Percentiles rank a stretch among this genome's conserved stretches.
Conservation (phyloP, 2,113 vertebrate genomes). For the human region DNA sequence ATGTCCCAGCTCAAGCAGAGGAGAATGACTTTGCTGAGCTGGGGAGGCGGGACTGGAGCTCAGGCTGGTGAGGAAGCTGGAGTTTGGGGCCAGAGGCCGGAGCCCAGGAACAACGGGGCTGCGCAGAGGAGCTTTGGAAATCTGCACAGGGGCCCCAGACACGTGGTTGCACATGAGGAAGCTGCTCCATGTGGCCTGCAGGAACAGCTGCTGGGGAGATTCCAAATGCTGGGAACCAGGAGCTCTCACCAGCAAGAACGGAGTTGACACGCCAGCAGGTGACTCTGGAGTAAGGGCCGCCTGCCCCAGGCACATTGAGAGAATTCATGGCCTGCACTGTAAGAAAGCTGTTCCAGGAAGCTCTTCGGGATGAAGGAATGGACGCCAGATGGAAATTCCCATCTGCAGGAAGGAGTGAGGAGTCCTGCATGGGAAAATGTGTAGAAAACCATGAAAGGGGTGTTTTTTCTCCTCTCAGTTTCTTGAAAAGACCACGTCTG, state of each 20-base stretch:
- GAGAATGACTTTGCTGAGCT: too few relatives aligned
- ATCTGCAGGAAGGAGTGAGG: neutral
- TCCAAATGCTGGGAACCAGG: neutral
- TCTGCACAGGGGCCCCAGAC: accelerated
- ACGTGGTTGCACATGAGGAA: accelerated
- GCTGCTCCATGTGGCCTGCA: accelerated
- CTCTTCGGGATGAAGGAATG: neutral
- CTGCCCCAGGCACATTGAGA: neutral
- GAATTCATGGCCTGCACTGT: neutral
- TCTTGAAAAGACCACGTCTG: neutral
- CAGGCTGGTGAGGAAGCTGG: neutral
- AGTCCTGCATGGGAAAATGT: accelerated
- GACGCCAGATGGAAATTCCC: neutral
- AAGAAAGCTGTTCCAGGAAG: neutral
- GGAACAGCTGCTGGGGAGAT: neutral
- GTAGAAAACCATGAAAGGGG: neutral
- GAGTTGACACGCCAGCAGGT: too few relatives aligned
- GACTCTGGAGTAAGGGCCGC: neutral
- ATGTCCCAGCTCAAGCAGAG: neutral
- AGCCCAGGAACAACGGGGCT: accelerated
- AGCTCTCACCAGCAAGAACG: accelerated
- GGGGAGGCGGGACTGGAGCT: neutral
- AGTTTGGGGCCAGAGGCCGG: neutral
- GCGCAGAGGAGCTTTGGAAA: neutral
- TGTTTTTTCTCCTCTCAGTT: neutral